Evolutionary conservation across 2,113 vertebrate genomes (phyloP).

Genomic region (Stomatorhinus ivindoensis): DNA sequence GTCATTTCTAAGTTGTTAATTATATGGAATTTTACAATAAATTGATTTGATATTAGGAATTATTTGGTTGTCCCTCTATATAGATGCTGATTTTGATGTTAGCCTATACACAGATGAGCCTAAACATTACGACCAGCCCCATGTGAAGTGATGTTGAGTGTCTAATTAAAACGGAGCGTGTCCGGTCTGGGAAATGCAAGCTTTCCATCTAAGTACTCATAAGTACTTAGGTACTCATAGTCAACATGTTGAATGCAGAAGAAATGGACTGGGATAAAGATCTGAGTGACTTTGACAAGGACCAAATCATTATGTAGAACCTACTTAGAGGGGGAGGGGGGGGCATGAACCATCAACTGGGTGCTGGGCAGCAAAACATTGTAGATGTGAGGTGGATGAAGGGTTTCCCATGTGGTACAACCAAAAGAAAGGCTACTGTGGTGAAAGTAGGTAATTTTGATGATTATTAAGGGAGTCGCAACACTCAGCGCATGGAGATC

Average conservation of each 20-base stretch:
- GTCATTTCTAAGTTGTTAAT: background rate
- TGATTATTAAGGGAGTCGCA: no score
- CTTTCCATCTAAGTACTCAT: no score
- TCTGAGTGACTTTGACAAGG: background rate
- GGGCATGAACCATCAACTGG: no score
- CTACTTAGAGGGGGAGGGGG: background rate
- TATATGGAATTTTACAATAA: background rate
- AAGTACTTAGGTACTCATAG: no score
- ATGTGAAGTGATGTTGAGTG: background rate
- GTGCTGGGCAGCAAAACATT: no score
- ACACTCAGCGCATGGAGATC: no score
- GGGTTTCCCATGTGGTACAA: no score
- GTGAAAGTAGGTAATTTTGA: no score
- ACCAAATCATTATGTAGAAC: background rate
- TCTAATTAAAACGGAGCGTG: background rate
- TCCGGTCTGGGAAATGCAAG: no score
- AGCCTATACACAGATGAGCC: background rate
- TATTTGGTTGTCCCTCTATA: background rate
- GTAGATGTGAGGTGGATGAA: no score
- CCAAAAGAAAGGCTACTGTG: no score
- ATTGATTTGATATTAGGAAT: background rate
- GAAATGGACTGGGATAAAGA: background rate
- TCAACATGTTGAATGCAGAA: background rate
- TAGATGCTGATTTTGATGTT: background rate
- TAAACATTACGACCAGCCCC: background rate